Evolutionary conservation across 2,888 invertebrate species (phyloP).

Genomic region (Catocala nupta): DNA sequence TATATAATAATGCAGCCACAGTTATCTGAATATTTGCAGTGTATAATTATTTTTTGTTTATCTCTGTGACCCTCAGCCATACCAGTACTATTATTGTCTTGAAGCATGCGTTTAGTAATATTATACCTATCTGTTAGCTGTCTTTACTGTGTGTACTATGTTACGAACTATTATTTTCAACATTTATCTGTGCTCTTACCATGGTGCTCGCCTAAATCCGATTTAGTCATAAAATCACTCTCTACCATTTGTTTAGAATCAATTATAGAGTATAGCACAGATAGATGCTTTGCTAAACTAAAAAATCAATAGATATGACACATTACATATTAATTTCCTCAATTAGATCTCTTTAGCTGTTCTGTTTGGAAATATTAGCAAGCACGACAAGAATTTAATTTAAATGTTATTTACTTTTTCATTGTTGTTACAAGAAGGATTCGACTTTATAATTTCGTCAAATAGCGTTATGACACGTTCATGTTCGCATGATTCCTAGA

Average conservation of each 20-base stretch:
- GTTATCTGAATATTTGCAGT: slow-evolving; percentile 51
- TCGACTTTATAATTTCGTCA: slow-evolving; percentile 14
- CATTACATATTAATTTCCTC: slow-evolving; percentile 63
- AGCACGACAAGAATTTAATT: slow-evolving; percentile 51
- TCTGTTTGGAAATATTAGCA: slow-evolving; percentile 41
- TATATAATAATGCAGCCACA: slow-evolving; percentile 1
- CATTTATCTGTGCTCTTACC: slow-evolving; percentile 44
- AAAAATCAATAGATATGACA: slow-evolving; percentile 8
- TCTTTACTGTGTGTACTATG: slow-evolving; percentile 30
- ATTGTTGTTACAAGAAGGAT: slow-evolving; percentile 24
- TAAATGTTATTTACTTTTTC: slow-evolving; percentile 36
- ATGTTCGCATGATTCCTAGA: slow-evolving; percentile 51
- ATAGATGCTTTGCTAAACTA: slow-evolving; percentile 35
- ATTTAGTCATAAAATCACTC: no score
- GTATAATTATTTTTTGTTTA: slow-evolving; percentile 23
- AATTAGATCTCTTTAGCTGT: slow-evolving; percentile 67
- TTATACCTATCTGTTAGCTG: slow-evolving; percentile 25
- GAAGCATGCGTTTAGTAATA: slow-evolving; percentile 45
- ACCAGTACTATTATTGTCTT: slow-evolving; percentile 28
- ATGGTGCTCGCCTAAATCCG: not conserved
- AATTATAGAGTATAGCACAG: slow-evolving; percentile 33
- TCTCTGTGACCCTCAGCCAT: slow-evolving; percentile 27
- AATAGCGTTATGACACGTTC: slow-evolving; percentile 31
- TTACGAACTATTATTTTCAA: slow-evolving; percentile 36
- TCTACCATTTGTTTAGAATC: not conserved